These are phyloP conservation scores for Nemurella pictetii DNA, from an alignment of 2,888 invertebrate species.

Conservation along the genomic window DNA sequence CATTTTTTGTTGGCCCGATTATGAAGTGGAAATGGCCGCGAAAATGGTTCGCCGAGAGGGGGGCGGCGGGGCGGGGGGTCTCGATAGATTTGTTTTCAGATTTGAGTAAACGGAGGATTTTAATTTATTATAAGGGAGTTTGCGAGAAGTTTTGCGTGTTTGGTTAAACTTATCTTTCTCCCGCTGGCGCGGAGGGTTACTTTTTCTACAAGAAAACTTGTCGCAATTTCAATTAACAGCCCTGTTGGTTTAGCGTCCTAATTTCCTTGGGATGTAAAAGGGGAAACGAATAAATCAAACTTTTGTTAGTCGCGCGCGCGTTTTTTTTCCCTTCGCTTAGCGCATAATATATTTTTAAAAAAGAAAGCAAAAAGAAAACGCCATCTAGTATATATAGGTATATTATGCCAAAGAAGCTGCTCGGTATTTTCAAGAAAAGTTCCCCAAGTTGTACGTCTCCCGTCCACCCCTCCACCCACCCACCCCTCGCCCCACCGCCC, in stretches of 20 bases:
- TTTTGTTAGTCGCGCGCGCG: conserved; percentile 23
- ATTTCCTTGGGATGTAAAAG: conserved; percentile 20
- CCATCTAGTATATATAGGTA: too few species aligned
- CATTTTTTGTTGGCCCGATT: neutral
- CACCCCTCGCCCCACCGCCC: conserved; percentile 38
- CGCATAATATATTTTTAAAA: neutral
- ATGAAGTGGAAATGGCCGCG: neutral
- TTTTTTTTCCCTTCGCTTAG: conserved; percentile 19
- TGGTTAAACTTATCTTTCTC: neutral
- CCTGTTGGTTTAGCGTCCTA: conserved; percentile 25
- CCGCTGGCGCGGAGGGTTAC: neutral
- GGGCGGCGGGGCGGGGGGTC: too few species aligned
- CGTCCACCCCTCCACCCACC: conserved; percentile 42
- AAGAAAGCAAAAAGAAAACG: neutral
- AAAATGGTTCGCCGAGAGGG: neutral
- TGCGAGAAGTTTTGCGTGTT: neutral
- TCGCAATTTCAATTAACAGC: conserved; percentile 37
- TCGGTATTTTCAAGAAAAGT: conserved; percentile 20
- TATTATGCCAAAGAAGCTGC: conserved; percentile 20
- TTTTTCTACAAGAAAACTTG: conserved; percentile 30
- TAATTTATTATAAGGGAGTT: neutral
- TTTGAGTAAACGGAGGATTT: neutral
- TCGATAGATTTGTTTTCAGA: neutral
- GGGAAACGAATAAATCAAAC: conserved; percentile 25
- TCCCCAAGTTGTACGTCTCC: conserved; percentile 50